These are phyloP conservation scores for human (Homo sapiens) DNA, from an alignment of 2,113 vertebrate genomes.

Conservation along the genomic window DNA sequence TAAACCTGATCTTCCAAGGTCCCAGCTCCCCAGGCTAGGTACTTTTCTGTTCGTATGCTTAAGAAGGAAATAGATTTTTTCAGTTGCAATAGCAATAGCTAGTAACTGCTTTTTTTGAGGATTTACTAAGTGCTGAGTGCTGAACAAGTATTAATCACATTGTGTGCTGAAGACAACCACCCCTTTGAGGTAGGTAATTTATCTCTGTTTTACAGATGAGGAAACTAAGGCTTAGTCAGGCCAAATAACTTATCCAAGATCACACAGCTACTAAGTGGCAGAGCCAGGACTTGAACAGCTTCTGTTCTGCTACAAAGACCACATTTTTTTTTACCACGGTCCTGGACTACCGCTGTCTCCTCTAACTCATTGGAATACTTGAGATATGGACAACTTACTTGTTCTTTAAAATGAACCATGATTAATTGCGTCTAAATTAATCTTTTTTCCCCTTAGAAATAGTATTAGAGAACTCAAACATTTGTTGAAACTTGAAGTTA, in stretches of 20 bases:
- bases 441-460: conserved; percentile 36
- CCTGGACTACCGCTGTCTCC: background rate
- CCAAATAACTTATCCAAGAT: background rate
- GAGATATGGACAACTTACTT: background rate
- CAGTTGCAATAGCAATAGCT: background rate
- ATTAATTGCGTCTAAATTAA: background rate
- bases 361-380: background rate
- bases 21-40: background rate
- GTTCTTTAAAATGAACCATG: background rate
- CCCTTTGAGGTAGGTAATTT: background rate
- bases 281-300: background rate
- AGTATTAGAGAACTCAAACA: background rate
- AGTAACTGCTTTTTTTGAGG: background rate
- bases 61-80: background rate
- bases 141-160: background rate
- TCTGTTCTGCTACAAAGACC: background rate
- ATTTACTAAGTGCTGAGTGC: background rate
- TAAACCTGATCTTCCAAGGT: background rate
- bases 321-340: background rate
- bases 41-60: background rate
- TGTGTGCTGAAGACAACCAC: background rate
- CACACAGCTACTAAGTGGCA: background rate
- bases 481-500: conserved; percentile 37
- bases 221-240: background rate
- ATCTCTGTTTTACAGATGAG: background rate